phyloP scores from a whole-genome alignment of 2,888 invertebrate genomes.

The Flabesymbios commensalis region DNA sequence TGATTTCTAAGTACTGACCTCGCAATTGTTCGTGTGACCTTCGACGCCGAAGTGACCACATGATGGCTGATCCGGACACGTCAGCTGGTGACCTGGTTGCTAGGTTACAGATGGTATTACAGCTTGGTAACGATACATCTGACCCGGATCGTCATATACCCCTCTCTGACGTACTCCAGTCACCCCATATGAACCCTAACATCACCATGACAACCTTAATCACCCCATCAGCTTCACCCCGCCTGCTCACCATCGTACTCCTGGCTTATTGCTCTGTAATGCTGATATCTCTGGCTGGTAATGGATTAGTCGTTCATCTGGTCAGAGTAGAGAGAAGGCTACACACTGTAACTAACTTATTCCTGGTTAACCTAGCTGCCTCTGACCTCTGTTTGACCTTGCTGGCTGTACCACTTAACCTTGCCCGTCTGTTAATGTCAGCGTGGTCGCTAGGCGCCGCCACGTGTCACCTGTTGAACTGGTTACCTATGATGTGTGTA shows the following conservation, averaged over 20 bases:
- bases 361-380: slow-evolving; percentile 53
- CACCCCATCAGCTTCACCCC: no score
- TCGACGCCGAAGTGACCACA: no score
- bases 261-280: slow-evolving; percentile 26
- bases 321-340: slow-evolving; percentile 48
- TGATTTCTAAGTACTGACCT: no score
- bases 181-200: no score
- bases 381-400: slow-evolving; percentile 51
- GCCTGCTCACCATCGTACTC: slow-evolving; percentile 12
- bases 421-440: slow-evolving; percentile 56
- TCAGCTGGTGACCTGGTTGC: no score
- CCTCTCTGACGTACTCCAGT: no score
- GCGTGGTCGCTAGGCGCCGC: slow-evolving; percentile 63
- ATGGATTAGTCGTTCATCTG: slow-evolving; percentile 52
- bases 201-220: no score
- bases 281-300: slow-evolving; percentile 48
- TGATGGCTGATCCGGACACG: no score
- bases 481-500: slow-evolving; percentile 60
- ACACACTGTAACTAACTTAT: slow-evolving; percentile 55
- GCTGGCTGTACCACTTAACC: slow-evolving; percentile 63
- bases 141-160: no score
- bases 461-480: slow-evolving; percentile 61
- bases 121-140: no score
- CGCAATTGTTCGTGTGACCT: no score
- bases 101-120: no score